These are phyloP conservation scores for Mallotus villosus DNA, from an alignment of 2,797 vertebrate species.

Conservation along the genomic window DNA sequence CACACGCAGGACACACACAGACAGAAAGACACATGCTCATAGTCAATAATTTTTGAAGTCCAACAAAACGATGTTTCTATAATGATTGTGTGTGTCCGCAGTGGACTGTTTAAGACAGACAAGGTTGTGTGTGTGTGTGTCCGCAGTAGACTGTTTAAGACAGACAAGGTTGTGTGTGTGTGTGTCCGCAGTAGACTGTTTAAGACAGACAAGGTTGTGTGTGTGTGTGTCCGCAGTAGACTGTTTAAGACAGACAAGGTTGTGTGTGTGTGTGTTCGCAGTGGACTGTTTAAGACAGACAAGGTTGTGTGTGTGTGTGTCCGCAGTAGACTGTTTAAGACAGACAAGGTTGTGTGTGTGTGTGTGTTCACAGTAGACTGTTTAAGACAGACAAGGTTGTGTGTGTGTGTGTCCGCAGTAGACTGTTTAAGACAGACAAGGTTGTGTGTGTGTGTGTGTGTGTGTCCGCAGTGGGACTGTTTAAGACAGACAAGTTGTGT, in stretches of 20 bases:
- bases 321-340: constrained; percentile 85
- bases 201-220: constrained; percentile 81
- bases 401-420: constrained; percentile 60
- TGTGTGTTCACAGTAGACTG: constrained; percentile 73
- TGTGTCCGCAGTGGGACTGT: constrained; percentile 77
- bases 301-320: constrained; percentile 65
- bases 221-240: constrained; percentile 66
- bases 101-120: constrained; percentile 87
- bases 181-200: constrained; percentile 79
- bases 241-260: constrained; percentile 87
- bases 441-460: constrained; percentile 65
- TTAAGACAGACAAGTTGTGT: constrained; percentile 85
- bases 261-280: constrained; percentile 57
- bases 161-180: constrained; percentile 74
- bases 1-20: no score
- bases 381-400: constrained; percentile 86
- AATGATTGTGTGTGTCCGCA: constrained; percentile 43
- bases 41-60: neutral
- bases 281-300: constrained; percentile 87
- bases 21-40: no score
- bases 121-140: constrained; percentile 65
- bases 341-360: constrained; percentile 75
- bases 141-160: constrained; percentile 85
- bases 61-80: neutral
- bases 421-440: constrained; percentile 86